phyloP scores from a whole-genome alignment of 2,888 invertebrate genomes.

The Spisula solida region DNA sequence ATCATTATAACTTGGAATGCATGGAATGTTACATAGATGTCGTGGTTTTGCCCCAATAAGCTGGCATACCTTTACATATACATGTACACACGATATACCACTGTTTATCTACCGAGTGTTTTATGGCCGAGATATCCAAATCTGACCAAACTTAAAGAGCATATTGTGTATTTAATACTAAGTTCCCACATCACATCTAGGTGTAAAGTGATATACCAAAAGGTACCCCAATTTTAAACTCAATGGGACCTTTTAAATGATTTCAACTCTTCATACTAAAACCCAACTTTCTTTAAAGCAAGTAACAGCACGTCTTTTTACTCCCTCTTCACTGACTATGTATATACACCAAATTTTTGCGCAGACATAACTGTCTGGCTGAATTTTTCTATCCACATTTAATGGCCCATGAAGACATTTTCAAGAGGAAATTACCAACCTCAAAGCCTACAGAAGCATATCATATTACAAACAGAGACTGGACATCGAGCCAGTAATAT shows the following conservation, averaged over 20 bases:
- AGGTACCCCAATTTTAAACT: background rate
- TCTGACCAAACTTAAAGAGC: slow-evolving; percentile 30
- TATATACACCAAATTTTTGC: background rate
- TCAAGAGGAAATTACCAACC: background rate
- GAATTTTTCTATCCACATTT: slow-evolving; percentile 9
- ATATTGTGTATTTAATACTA: background rate
- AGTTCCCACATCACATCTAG: background rate
- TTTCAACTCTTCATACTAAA: background rate
- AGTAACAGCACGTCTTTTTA: background rate
- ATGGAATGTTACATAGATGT: slow-evolving; percentile 32
- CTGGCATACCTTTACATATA: slow-evolving; percentile 45
- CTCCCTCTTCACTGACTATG: background rate
- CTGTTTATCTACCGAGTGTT: slow-evolving; percentile 5
- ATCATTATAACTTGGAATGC: slow-evolving; percentile 35
- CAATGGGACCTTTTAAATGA: background rate
- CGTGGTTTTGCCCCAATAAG: slow-evolving; percentile 45
- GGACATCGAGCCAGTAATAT: background rate
- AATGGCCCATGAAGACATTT: slow-evolving; percentile 24
- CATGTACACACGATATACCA: slow-evolving; percentile 16
- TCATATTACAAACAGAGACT: slow-evolving; percentile 7
- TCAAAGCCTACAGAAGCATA: background rate
- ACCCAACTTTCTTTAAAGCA: slow-evolving; percentile 5
- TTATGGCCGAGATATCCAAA: slow-evolving; percentile 36
- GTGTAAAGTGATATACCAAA: background rate
- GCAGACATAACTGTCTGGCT: background rate